Evolutionary conservation across 2,797 vertebrate species (phyloP).

Genomic region (Ptychobarbus kaznakovi): DNA sequence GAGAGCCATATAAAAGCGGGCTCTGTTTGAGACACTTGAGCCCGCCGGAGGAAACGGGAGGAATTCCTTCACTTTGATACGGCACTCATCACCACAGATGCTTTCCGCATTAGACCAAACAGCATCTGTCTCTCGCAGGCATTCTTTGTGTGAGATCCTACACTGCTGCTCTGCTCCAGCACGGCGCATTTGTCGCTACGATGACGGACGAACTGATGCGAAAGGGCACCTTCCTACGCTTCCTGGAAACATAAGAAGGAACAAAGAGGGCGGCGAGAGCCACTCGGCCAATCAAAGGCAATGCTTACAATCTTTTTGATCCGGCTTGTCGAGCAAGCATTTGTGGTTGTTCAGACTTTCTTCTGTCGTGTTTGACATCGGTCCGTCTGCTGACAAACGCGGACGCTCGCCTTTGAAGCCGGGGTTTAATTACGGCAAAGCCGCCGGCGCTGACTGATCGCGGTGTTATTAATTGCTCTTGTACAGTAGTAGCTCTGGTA

Average conservation of each 20-base stretch:
- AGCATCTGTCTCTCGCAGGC: slow-evolving; percentile 62
- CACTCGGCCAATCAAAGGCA: slow-evolving; percentile 67
- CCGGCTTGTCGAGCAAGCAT: slow-evolving; percentile 66
- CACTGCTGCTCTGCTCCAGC: slow-evolving; percentile 37
- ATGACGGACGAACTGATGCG: slow-evolving; percentile 68
- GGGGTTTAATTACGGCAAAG: slow-evolving; percentile 66
- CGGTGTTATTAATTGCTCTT: slow-evolving; percentile 61
- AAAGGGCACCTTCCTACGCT: slow-evolving; percentile 57
- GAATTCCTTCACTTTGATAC: slow-evolving; percentile 73
- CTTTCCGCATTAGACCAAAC: slow-evolving; percentile 70
- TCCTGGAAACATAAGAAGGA: slow-evolving; percentile 61
- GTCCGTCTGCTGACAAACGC: slow-evolving; percentile 65
- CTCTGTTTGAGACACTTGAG: slow-evolving; percentile 56
- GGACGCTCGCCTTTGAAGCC: slow-evolving; percentile 63
- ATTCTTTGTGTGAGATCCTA: slow-evolving; percentile 50
- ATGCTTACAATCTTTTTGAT: slow-evolving; percentile 68
- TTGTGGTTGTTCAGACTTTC: slow-evolving; percentile 62
- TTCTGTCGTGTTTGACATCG: slow-evolving; percentile 64
- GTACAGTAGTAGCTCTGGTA: slow-evolving; percentile 33
- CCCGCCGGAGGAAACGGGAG: slow-evolving; percentile 61
- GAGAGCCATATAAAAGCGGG: slow-evolving; percentile 49
- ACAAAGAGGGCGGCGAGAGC: slow-evolving; percentile 55
- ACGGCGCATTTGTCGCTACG: slow-evolving; percentile 64
- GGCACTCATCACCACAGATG: slow-evolving; percentile 72
- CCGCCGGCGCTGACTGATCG: slow-evolving; percentile 60